Percentiles rank a stretch among this genome's conserved stretches.
Evolutionary conservation across 1,140 invertebrate genomes (phyloP).

Genomic region (Temnothorax longispinosus): DNA sequence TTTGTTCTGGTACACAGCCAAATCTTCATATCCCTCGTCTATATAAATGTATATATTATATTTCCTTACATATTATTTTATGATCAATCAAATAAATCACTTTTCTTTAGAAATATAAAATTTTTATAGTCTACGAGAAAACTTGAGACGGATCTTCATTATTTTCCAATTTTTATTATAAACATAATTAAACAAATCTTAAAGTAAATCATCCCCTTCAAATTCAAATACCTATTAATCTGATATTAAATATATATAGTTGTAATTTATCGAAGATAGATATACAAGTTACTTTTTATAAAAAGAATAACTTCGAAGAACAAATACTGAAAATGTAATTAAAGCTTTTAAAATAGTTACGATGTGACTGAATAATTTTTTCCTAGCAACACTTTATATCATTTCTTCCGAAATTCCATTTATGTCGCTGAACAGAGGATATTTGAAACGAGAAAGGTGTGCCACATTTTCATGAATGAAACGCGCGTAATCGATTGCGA

Average conservation of each 20-base stretch:
- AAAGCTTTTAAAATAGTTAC: background rate
- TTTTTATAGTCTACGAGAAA: background rate
- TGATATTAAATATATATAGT: background rate
- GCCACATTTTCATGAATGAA: constrained; percentile 72
- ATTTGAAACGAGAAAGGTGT: constrained; percentile 28
- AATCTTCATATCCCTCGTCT: background rate
- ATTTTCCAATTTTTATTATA: background rate
- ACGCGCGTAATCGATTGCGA: constrained; percentile 60
- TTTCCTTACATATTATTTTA: background rate
- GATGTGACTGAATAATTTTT: background rate
- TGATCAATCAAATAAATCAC: background rate
- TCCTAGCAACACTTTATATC: background rate
- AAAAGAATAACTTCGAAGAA: background rate
- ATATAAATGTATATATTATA: background rate
- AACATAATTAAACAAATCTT: too few species aligned
- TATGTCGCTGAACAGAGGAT: constrained; percentile 1
- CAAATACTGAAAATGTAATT: background rate
- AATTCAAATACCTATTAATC: background rate
- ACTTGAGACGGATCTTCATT: background rate
- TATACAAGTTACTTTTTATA: background rate
- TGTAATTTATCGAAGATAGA: background rate
- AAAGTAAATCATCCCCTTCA: background rate
- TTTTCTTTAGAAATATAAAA: background rate
- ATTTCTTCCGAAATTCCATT: constrained; percentile 14
- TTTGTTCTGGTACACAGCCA: background rate